A percentile compares a stretch with the other conserved stretches of the same genome.
Evolutionary conservation across 1,140 invertebrate genomes (phyloP).

Genomic region (Zaprionus tsacasi): DNA sequence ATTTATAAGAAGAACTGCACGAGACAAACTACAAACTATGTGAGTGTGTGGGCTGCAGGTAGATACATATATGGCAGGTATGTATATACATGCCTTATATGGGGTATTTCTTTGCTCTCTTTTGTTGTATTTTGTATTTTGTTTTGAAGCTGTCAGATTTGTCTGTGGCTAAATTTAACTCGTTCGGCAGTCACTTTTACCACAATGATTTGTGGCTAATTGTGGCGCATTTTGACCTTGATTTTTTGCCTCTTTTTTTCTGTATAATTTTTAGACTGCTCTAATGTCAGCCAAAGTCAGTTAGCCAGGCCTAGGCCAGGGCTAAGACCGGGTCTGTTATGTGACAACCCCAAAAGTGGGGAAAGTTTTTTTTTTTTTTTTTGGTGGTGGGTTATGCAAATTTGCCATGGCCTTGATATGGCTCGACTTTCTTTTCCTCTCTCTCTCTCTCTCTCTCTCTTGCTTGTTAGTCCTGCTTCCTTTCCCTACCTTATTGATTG

Average conservation of each 20-base stretch:
- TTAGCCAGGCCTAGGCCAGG: conserved; percentile 3
- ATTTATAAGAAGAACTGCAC: conserved; percentile 3
- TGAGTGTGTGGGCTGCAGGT: conserved; percentile 1
- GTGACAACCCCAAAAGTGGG: neutral
- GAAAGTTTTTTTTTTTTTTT: conserved; percentile 9
- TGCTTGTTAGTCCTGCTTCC: conserved; percentile 7
- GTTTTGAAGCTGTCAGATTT: conserved; percentile 28
- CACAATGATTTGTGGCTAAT: conserved; percentile 37
- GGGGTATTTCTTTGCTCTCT: conserved; percentile 2
- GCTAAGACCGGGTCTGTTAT: conserved; percentile 3
- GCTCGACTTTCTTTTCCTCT: conserved; percentile 11
- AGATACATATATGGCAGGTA: neutral
- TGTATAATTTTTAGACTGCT: neutral
- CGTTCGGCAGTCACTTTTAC: conserved; percentile 44
- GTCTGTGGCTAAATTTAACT: conserved; percentile 35
- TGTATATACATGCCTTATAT: conserved; percentile 1
- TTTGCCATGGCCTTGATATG: conserved; percentile 26
- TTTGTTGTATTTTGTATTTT: neutral
- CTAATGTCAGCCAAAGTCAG: conserved; percentile 6
- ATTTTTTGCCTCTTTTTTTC: neutral
- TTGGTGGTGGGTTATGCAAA: conserved; percentile 47
- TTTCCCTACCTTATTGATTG: neutral
- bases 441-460: neutral
- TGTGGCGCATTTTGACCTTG: conserved; percentile 45
- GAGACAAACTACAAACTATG: neutral